Base-by-base conservation (phyloP, 2,797 vertebrate genomes). In the Gymnoscopelus microlampas region DNA sequence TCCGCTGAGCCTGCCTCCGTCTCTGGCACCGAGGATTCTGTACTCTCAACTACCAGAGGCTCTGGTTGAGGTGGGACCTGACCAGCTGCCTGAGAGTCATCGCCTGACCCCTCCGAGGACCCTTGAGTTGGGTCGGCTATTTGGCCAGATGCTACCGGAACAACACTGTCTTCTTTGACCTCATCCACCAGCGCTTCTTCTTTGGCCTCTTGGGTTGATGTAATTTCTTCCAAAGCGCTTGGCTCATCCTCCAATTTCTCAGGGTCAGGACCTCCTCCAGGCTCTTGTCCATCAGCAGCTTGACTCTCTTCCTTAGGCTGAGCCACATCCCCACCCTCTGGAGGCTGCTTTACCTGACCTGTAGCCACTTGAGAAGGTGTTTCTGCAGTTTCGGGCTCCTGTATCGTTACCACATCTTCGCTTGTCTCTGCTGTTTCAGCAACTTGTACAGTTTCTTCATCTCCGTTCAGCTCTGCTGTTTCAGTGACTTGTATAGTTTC, bases 31-130 rank as follows among this genome's bases (percentile, higher is more conserved):
- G 39, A 70, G 48, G 51, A 57, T 15, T n/a, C 32, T 39, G 64
- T 53, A 24, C 60, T 14, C 0, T 56, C 63, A 39, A 49, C 50
- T 5, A 24, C 54, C 44, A 32, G 2, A 44, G 24, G 60, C 12
- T 73, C 66, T 24, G 62, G 58, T 73, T 15, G 2, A 54, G 24
- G 3, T 23, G 23, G 50, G 48, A 64, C 64, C 48, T 75, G 66
- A 24, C 35, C 44, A 19, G 12, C 50, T 69, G 24, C 24, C 61
- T 11, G 5, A 69, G 54, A 11, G 56, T 23, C n/a, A 14, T 8
- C 6, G 11, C 71, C 11, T 23, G 60, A 58, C n/a, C 15, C 39
- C 2, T 64, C 73, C 64, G 11, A 19, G 10, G 23, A 10, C 24
- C 53, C 48, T 11, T 60, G 29, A 1, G 49, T 39, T 24, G 67